Base-by-base conservation (phyloP, 1,140 invertebrate genomes). In the Zaprionus gabonicus region DNA sequence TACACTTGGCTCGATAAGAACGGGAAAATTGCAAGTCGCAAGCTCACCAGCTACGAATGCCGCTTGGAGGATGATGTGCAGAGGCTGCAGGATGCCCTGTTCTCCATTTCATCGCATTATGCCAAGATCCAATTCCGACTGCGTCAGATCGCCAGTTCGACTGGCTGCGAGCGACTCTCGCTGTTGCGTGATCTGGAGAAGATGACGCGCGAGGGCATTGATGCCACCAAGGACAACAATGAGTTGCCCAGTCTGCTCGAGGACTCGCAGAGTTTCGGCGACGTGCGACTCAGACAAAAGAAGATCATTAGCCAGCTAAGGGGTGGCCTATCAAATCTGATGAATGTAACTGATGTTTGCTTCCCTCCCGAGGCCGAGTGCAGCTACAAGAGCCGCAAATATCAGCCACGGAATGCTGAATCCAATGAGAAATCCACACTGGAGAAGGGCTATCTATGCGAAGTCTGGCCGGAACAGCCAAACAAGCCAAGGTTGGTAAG, bases 121-220 rank as follows among this genome's bases (percentile, higher is more conserved):
- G 79, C 86, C 7, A 86, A 80, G 10, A 72, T 90, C 15, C 85
- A 90, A 28, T 91, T 90, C 13, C 79, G 86, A 13, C 36, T 90
- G 46, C 70, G 86, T 0, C 85, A 90, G n/a, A 80, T 90, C n/a
- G 57, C 79, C 6, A 58, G 57, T 0, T 72, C 85, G 1, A 56
- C 79, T 13, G 56, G 34, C 9, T 36, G 13, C 9, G 82, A 90
- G 36, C 70, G 69, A 0, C 9, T 75, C 5, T 49, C 12, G 5
- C 44, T 90, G 25, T 63, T 90, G 0, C 69, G 70, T 9, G 86
- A 88, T 34, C 70, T 88, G n/a, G 75, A 83, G 49, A 49, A 65
- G 10, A 46, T 88, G 15, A 73, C 63, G 0, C 15, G 62, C 13
- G 49, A 72, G 25, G 78, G 60, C 46, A 34, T 81, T 4, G 81